Evolutionary conservation across 2,797 vertebrate genomes (phyloP).

Genomic region (Amniataba percoides): DNA sequence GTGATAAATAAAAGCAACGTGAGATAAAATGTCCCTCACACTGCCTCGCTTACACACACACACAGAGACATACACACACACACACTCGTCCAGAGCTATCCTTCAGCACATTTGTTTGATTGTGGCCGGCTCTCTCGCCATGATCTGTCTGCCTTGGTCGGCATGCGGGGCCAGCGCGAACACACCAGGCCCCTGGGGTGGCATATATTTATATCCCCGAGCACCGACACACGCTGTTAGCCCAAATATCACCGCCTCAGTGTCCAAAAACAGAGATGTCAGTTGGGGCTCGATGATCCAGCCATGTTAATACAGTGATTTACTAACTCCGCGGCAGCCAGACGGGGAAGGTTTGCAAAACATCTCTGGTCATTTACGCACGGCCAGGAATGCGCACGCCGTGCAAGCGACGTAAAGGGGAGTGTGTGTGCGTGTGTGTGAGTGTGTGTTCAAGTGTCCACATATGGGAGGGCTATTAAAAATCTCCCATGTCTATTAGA

Average conservation of each 20-base stretch:
- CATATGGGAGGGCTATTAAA: slow-evolving; percentile 71
- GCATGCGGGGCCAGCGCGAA: slow-evolving; percentile 68
- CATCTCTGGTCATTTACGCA: slow-evolving; percentile 61
- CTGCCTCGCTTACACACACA: slow-evolving; percentile 1
- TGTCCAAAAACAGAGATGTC: slow-evolving; percentile 77
- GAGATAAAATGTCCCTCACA: slow-evolving; percentile 63
- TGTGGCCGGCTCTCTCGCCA: slow-evolving; percentile 65
- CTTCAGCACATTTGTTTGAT: slow-evolving; percentile 83
- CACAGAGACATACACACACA: slow-evolving; percentile 34
- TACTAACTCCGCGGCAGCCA: slow-evolving; percentile 63
- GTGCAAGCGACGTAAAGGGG: slow-evolving; percentile 41
- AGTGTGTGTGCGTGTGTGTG: background rate
- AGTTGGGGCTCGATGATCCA: slow-evolving; percentile 60
- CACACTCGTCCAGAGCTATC: slow-evolving; percentile 68
- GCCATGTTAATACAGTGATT: slow-evolving; percentile 70
- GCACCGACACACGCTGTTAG: slow-evolving; percentile 65
- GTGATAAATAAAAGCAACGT: slow-evolving; percentile 68
- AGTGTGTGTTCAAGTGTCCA: slow-evolving; percentile 54
- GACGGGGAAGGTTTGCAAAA: slow-evolving; percentile 53
- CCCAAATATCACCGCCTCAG: slow-evolving; percentile 70
- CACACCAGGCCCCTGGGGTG: slow-evolving; percentile 63
- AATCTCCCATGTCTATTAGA: slow-evolving; percentile 52
- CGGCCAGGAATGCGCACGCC: slow-evolving; percentile 40
- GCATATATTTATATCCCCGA: slow-evolving; percentile 76
- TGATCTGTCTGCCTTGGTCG: slow-evolving; percentile 74